Evolutionary conservation across 2,888 invertebrate genomes (phyloP).

Genomic region (Timema podura): DNA sequence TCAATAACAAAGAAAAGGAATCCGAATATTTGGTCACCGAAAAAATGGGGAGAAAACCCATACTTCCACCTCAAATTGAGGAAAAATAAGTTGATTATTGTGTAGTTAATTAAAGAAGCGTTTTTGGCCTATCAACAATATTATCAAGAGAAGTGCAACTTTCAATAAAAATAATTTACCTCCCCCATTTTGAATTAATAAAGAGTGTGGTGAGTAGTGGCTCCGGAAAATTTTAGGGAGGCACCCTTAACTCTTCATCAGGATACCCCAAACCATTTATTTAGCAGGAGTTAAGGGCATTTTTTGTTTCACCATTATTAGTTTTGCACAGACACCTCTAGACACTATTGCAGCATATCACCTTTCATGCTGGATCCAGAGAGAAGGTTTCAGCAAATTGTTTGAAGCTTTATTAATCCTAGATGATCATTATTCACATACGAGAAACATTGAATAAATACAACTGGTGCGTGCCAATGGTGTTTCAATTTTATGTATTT

Average conservation of each 20-base stretch:
- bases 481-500: neutral
- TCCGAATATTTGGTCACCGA: neutral
- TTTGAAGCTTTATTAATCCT: constrained; percentile 34
- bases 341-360: constrained; percentile 36
- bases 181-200: neutral
- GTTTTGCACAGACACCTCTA: constrained; percentile 22
- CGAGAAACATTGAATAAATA: constrained; percentile 20
- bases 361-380: constrained; percentile 39
- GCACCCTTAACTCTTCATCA: neutral
- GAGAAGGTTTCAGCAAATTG: constrained; percentile 38
- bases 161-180: neutral
- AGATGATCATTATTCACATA: constrained; percentile 30
- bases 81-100: neutral
- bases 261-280: neutral
- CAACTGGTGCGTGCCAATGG: neutral
- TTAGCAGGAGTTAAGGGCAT: neutral
- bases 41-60: constrained; percentile 3
- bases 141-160: no score
- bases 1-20: neutral
- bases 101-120: neutral
- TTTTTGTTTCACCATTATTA: neutral
- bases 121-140: constrained; percentile 13
- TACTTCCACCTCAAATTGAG: constrained; percentile 4
- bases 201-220: neutral
- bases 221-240: neutral